phyloP scores from a whole-genome alignment of 1,140 invertebrate genomes.

The Eulimnadia texana region DNA sequence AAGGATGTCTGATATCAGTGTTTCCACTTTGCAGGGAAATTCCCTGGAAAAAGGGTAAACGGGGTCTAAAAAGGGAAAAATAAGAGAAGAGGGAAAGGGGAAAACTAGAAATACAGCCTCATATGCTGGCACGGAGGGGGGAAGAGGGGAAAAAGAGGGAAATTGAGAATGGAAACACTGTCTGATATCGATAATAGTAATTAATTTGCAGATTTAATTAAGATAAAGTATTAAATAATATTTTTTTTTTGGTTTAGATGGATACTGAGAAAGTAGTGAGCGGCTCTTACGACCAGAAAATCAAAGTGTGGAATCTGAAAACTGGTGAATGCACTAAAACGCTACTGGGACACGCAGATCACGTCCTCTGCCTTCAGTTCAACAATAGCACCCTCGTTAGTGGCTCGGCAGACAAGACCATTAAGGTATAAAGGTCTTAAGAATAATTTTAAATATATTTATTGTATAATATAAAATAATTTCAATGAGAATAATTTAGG shows the following conservation, averaged over 20 bases:
- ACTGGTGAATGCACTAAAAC: constrained; percentile 29
- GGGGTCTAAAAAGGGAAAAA: too few species aligned
- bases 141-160: too few species aligned
- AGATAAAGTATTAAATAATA: background rate
- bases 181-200: too few species aligned
- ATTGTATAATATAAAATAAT: background rate
- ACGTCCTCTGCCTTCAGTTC: constrained; percentile 38
- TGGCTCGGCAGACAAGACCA: constrained; percentile 38
- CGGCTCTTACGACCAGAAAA: constrained; percentile 28
- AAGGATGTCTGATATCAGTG: too few species aligned
- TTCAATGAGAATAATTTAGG: background rate
- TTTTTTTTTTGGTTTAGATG: constrained; percentile 25
- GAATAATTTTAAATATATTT: background rate
- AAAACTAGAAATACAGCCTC: too few species aligned
- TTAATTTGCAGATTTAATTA: too few species aligned
- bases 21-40: too few species aligned
- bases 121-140: too few species aligned
- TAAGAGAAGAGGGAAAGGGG: too few species aligned
- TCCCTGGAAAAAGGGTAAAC: too few species aligned
- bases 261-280: constrained; percentile 34
- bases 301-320: constrained; percentile 28
- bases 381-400: constrained; percentile 34
- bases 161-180: too few species aligned
- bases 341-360: constrained; percentile 34
- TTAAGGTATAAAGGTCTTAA: constrained; percentile 31